Conservation (phyloP, 2,797 vertebrate genomes). For the Oreonectes daqikongensis region DNA sequence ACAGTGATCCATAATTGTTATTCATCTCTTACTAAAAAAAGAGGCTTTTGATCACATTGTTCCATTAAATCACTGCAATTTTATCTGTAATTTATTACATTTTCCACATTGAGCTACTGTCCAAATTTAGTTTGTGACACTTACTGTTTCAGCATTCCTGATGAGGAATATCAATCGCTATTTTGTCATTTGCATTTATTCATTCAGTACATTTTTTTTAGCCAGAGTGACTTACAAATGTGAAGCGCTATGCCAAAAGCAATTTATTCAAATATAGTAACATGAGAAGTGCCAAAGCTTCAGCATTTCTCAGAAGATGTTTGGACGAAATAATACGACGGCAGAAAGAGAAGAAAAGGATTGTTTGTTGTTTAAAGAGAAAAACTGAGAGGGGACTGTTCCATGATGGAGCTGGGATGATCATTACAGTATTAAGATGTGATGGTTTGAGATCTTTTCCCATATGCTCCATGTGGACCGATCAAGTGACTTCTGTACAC, state of each 20-base stretch:
- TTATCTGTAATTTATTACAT: constrained; percentile 10
- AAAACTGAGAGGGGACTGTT: no score
- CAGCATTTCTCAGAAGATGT: background rate
- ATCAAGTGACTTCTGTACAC: no score
- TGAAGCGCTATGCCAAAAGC: background rate
- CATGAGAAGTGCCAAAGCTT: background rate
- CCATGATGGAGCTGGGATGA: no score
- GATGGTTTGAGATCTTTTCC: no score
- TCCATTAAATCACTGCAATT: background rate
- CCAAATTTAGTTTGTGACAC: constrained; percentile 1
- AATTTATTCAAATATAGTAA: background rate
- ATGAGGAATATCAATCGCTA: background rate
- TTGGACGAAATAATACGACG: background rate
- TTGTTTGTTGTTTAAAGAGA: no score
- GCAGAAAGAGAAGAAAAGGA: background rate
- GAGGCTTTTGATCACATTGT: background rate
- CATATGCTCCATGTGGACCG: no score
- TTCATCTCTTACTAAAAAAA: background rate
- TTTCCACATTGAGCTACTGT: background rate
- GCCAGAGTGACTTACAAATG: background rate
- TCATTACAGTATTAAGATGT: no score
- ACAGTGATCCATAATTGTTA: background rate
- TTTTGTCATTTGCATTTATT: background rate
- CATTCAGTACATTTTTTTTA: background rate
- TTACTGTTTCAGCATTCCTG: background rate